These are phyloP conservation scores for Archocentrus centrarchus DNA, from an alignment of 2,113 vertebrate genomes.

Conservation along the genomic window DNA sequence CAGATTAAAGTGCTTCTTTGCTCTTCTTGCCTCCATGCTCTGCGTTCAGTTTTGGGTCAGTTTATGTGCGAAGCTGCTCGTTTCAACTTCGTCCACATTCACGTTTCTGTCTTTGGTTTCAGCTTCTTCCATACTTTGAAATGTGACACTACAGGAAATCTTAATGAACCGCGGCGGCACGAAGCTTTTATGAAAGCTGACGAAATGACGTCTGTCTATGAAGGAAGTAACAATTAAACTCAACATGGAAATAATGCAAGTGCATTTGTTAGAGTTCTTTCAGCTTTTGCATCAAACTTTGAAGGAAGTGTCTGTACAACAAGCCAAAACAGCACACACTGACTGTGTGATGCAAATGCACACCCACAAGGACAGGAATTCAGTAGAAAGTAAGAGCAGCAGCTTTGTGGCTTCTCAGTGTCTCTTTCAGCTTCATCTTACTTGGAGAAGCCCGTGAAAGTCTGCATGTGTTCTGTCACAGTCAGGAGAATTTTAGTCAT, in stretches of 20 bases:
- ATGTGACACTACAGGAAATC: background rate
- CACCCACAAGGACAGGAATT: conserved; percentile 74
- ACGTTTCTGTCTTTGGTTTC: background rate
- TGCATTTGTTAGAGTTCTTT: background rate
- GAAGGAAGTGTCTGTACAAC: conserved; percentile 24
- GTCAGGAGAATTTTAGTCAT: conserved; percentile 18
- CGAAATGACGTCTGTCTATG: background rate
- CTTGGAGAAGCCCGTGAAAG: background rate
- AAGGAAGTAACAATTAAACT: background rate
- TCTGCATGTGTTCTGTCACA: background rate
- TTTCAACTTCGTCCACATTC: background rate
- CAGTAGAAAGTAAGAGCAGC: conserved; percentile 63
- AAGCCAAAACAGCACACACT: conserved; percentile 30
- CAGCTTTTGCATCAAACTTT: conserved; percentile 21
- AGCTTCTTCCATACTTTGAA: background rate
- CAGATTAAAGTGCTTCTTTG: background rate
- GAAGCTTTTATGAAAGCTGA: background rate
- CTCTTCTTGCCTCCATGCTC: background rate
- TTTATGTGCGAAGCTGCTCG: too few species aligned
- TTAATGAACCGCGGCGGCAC: background rate
- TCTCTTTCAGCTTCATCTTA: conserved; percentile 3
- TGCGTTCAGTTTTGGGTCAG: background rate
- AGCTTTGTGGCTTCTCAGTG: conserved; percentile 62
- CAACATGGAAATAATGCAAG: background rate
- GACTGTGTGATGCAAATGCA: conserved; percentile 42